Evolutionary conservation across 2,888 invertebrate species (phyloP), one percentile per base, ranked within the genome.

Genomic region (Hypselothyrea guttata): DNA sequence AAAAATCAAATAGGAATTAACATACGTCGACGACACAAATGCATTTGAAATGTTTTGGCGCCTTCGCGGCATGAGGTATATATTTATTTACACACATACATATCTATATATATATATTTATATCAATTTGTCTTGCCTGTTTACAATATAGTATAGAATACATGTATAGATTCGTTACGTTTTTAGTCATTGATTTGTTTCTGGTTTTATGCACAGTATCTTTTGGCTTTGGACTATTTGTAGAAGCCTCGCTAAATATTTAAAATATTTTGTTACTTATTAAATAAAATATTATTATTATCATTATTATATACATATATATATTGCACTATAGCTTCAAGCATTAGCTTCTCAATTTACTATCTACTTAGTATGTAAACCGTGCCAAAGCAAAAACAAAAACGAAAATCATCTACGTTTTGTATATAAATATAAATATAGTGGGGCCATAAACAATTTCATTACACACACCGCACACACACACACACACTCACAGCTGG

Each of bases 161-260:
- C 28, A 44, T 53, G 18, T 38, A 16, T 38, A 18, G 31, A 57
- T 68, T 68, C 18, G 57, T 40, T 68, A 61, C 18, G 57, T 40
- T 40, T 40, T n/a, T 40, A 40, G 22, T 40, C 40, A 5, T n/a
- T 15, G 1, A 7, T 37, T 40, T 18, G 35, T 22, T 34, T 55
- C 38, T 37, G 61, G 64, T 72, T 76, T 71, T 65, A 76, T 81
- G 77, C 84, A 81, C 78, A 75, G 78, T 84, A 60, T 79, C 52
- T 60, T 40, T 18, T 22, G 11, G 38, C 12, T 31, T 40, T 27
- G 31, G n/a, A n/a, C 11, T 27, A 13, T 38, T 38, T 12, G 28
- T 18, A 16, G n/a, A n/a, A 18, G 18, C 16, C 16, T 38, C 18
- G 12, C 12, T 1, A n/a, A 13, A 1, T n/a, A n/a, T n/a, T n/a